Percentiles rank a stretch among this genome's conserved stretches.
These are phyloP conservation scores for Epirrhoe tristata DNA, from an alignment of 2,888 invertebrate species.

Conservation along the genomic window DNA sequence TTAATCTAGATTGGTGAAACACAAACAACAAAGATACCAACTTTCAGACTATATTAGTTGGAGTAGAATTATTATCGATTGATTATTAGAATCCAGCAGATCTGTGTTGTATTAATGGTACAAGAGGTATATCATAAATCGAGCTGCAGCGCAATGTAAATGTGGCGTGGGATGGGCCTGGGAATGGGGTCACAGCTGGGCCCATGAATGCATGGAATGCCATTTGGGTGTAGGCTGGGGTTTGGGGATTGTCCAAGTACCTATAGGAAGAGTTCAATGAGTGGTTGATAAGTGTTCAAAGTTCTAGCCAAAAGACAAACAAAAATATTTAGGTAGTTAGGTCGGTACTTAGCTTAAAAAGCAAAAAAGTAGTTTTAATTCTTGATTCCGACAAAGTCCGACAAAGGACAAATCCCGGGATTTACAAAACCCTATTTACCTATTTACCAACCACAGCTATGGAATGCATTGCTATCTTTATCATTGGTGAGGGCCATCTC, in stretches of 20 bases:
- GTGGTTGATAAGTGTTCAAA: neutral
- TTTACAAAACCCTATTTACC: too few relatives aligned
- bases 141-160: slow-evolving; percentile 51
- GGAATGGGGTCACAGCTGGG: slow-evolving; percentile 55
- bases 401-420: too few relatives aligned
- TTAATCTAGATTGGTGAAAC: too few relatives aligned
- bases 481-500: neutral
- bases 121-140: slow-evolving; percentile 38
- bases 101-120: slow-evolving; percentile 38
- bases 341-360: too few relatives aligned
- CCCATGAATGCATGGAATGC: slow-evolving; percentile 26
- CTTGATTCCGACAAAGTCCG: too few relatives aligned
- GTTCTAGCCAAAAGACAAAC: neutral
- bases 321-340: neutral
- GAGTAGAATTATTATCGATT: neutral
- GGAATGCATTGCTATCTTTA: neutral
- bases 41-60: too few relatives aligned
- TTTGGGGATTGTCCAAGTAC: neutral
- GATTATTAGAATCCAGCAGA: neutral
- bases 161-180: slow-evolving; percentile 59
- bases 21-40: too few relatives aligned
- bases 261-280: neutral
- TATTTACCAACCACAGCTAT: too few relatives aligned
- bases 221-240: slow-evolving; percentile 20
- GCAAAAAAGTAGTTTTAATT: too few relatives aligned